Evolutionary conservation across 2,888 invertebrate species (phyloP).

Genomic region (Xanthia icteritia): DNA sequence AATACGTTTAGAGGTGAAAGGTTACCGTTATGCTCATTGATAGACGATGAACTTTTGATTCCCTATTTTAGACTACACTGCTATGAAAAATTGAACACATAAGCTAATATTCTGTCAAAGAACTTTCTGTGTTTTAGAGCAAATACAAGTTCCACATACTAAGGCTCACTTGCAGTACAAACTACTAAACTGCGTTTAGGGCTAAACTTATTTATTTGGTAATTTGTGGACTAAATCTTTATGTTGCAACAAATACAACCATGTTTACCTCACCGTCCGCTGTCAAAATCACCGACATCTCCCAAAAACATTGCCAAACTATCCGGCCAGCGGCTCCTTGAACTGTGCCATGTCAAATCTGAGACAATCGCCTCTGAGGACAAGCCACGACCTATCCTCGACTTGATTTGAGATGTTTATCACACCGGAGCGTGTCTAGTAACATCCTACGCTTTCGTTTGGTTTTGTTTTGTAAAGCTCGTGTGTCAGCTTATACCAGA

Average conservation of each 20-base stretch:
- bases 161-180: no score
- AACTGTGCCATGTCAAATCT: conserved; percentile 70
- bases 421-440: conserved; percentile 60
- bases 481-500: no score
- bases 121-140: not conserved
- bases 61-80: not conserved
- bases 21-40: conserved; percentile 33
- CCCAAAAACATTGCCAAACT: conserved; percentile 49
- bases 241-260: not conserved
- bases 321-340: conserved; percentile 52
- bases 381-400: conserved; percentile 69
- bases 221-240: not conserved
- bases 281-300: conserved; percentile 54
- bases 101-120: not conserved
- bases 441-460: conserved; percentile 27
- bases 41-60: conserved; percentile 9
- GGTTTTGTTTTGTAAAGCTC: no score
- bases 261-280: not conserved
- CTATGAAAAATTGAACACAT: not conserved
- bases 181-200: not conserved
- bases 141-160: not conserved
- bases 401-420: conserved; percentile 60
- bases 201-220: not conserved
- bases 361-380: conserved; percentile 67
- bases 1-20: conserved; percentile 22